phyloP scores from a whole-genome alignment of 1,140 invertebrate species.

The Ceratoteleas bidentatus region DNA sequence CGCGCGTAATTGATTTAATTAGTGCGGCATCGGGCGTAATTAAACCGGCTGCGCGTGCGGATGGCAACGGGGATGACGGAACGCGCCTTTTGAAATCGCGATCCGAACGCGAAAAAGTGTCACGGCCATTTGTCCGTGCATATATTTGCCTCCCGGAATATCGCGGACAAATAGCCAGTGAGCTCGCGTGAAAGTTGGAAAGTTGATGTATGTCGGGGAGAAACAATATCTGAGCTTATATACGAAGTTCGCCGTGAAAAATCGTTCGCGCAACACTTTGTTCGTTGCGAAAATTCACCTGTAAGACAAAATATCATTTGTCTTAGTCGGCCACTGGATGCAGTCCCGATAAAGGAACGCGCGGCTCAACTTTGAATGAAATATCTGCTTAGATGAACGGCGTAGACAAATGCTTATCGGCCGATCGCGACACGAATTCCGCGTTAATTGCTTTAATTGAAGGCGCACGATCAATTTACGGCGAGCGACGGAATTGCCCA shows the following conservation, averaged over 20 bases:
- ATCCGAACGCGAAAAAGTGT: slow-evolving; percentile 14
- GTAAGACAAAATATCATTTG: slow-evolving; percentile 52
- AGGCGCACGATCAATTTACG: slow-evolving; percentile 13
- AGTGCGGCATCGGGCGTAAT: neutral
- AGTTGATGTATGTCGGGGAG: slow-evolving; percentile 46
- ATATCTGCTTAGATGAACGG: slow-evolving; percentile 21
- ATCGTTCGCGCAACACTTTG: slow-evolving; percentile 34
- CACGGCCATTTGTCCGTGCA: slow-evolving; percentile 23
- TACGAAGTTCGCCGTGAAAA: slow-evolving; percentile 53
- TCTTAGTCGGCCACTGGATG: slow-evolving; percentile 36
- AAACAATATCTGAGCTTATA: slow-evolving; percentile 51
- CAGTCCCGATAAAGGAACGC: slow-evolving; percentile 39
- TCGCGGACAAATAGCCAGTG: slow-evolving; percentile 41
- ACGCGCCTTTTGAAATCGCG: neutral
- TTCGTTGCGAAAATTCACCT: slow-evolving; percentile 30
- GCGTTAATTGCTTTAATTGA: slow-evolving; percentile 27
- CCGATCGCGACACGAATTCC: slow-evolving; percentile 20
- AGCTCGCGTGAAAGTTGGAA: slow-evolving; percentile 53
- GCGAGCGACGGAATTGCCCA: neutral
- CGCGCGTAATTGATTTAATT: neutral
- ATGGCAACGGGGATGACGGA: no score
- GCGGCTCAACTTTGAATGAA: slow-evolving; percentile 35
- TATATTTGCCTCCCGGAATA: slow-evolving; percentile 18
- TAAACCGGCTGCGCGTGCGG: neutral
- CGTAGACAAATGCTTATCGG: slow-evolving; percentile 12